These are phyloP conservation scores for Novumbra hubbsi DNA, from an alignment of 2,797 vertebrate genomes.

Conservation along the genomic window DNA sequence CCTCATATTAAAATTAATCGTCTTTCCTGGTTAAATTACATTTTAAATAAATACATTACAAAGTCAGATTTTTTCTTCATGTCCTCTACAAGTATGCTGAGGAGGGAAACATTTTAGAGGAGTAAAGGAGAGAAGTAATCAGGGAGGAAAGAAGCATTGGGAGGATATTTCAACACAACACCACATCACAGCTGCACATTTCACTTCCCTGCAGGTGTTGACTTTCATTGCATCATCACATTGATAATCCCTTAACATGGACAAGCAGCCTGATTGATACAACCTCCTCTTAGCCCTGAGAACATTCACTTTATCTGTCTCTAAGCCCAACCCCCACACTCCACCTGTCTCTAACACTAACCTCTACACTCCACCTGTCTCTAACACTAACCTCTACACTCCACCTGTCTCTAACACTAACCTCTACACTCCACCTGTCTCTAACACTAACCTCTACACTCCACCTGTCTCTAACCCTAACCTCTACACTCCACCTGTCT, in stretches of 20 bases:
- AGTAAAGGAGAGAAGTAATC: slow-evolving; percentile 58
- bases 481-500: too few species aligned
- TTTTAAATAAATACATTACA: too few species aligned
- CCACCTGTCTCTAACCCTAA: slow-evolving; percentile 1
- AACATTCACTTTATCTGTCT: slow-evolving; percentile 44
- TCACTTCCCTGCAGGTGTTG: slow-evolving; percentile 69
- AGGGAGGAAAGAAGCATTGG: slow-evolving; percentile 36
- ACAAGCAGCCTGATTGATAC: slow-evolving; percentile 47
- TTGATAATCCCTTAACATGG: slow-evolving; percentile 75
- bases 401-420: too few species aligned
- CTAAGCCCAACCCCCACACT: too few species aligned
- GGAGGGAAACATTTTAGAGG: slow-evolving; percentile 1
- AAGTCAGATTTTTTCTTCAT: too few species aligned
- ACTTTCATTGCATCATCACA: slow-evolving; percentile 76
- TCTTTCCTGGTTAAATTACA: too few species aligned
- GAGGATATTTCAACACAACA: slow-evolving; percentile 62
- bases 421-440: too few species aligned
- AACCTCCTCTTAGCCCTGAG: slow-evolving; percentile 52
- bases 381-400: too few species aligned
- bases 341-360: too few species aligned
- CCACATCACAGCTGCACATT: slow-evolving; percentile 65
- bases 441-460: not conserved
- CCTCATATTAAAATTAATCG: too few species aligned
- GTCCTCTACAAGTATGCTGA: too few species aligned
- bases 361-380: too few species aligned